These are phyloP conservation scores for Dysdera silvatica DNA, from an alignment of 1,140 invertebrate species.

Conservation along the genomic window DNA sequence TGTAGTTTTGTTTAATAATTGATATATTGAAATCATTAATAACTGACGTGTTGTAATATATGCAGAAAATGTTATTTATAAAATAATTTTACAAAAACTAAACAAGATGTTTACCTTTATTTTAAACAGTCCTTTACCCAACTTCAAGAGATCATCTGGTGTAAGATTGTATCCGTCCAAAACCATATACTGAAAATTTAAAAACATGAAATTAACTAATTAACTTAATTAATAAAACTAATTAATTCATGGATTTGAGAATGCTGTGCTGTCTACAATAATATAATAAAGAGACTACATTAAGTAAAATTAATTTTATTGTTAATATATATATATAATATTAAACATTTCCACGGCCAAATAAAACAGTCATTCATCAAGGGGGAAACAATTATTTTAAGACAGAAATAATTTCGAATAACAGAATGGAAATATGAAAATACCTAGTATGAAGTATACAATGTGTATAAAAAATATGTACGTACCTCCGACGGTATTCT, in stretches of 20 bases:
- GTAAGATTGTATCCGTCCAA: slow-evolving; percentile 54
- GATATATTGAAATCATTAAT: too few relatives aligned
- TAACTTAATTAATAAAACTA: too few relatives aligned
- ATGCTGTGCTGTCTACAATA: not conserved
- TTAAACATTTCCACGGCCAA: too few relatives aligned
- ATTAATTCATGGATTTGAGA: too few relatives aligned
- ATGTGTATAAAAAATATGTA: not conserved
- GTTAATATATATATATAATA: too few relatives aligned
- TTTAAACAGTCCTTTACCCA: slow-evolving; percentile 53
- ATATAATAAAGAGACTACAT: not conserved
- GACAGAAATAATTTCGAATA: too few relatives aligned
- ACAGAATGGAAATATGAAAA: too few relatives aligned
- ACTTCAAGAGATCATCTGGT: slow-evolving; percentile 52
- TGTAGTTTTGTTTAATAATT: not conserved
- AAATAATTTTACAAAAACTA: not conserved
- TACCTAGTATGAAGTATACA: too few relatives aligned
- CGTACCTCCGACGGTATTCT: slow-evolving; percentile 31
- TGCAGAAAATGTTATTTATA: not conserved
- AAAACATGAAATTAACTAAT: not conserved
- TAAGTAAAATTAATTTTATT: not conserved
- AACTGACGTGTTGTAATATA: too few relatives aligned
- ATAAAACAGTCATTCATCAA: too few relatives aligned
- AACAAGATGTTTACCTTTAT: slow-evolving; percentile 49
- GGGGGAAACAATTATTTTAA: too few relatives aligned
- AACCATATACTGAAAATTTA: slow-evolving; percentile 45